These are phyloP conservation scores for Misgurnus anguillicaudatus DNA, from an alignment of 2,113 vertebrate genomes.

Conservation along the genomic window DNA sequence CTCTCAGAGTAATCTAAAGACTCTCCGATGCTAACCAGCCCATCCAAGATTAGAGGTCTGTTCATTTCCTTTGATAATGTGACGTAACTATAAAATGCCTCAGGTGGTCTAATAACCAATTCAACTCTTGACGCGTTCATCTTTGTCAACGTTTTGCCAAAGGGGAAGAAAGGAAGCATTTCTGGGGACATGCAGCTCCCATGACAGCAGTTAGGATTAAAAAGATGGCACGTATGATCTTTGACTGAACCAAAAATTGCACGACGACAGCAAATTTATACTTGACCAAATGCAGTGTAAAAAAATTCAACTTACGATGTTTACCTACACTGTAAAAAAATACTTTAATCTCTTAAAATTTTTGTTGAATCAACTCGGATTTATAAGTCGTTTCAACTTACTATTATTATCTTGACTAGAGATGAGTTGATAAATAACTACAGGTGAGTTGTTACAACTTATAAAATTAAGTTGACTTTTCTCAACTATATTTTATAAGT, in stretches of 20 bases:
- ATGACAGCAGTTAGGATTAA: not conserved
- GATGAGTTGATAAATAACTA: too few relatives aligned
- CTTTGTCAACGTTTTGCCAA: constrained; percentile 33
- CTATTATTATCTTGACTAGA: too few relatives aligned
- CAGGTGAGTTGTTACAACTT: too few relatives aligned
- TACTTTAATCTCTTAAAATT: too few relatives aligned
- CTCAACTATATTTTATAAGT: too few relatives aligned
- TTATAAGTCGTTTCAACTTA: too few relatives aligned
- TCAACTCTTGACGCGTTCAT: constrained; percentile 32
- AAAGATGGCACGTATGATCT: constrained; percentile 1
- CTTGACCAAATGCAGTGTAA: not conserved
- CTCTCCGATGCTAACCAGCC: not conserved
- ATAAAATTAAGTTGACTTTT: too few relatives aligned
- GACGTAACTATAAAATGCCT: constrained; percentile 10
- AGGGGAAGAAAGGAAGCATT: constrained; percentile 3
- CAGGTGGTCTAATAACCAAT: constrained; percentile 39
- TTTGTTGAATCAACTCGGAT: too few relatives aligned
- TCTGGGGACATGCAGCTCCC: constrained; percentile 24
- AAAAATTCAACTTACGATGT: too few relatives aligned
- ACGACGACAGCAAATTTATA: not conserved
- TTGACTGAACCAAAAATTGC: not conserved
- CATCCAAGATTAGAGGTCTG: constrained; percentile 6
- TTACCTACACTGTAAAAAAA: too few relatives aligned
- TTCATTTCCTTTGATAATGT: constrained; percentile 37
- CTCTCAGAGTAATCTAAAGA: constrained; percentile 3